These are phyloP conservation scores for Chaetura pelagica DNA, from an alignment of 2,113 vertebrate species.

Conservation along the genomic window DNA sequence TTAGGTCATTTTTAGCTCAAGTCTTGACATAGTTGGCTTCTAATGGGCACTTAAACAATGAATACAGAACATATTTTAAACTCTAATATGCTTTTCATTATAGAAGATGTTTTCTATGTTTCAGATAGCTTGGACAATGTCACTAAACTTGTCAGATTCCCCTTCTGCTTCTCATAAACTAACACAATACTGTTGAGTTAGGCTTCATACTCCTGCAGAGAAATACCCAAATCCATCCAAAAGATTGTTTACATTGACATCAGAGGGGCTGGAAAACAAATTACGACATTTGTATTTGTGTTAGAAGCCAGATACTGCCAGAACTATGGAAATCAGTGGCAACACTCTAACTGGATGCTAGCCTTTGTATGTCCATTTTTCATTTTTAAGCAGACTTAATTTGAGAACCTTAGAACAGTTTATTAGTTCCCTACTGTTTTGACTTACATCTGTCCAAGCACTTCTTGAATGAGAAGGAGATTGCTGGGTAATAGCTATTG, in stretches of 20 bases:
- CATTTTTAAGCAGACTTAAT: conserved; percentile 26
- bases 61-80: not conserved
- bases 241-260: conserved; percentile 49
- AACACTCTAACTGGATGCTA: not conserved
- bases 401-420: conserved; percentile 29
- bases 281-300: conserved; percentile 31
- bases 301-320: conserved; percentile 21
- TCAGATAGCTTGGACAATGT: conserved; percentile 7
- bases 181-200: not conserved
- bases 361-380: conserved; percentile 31
- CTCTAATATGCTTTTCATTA: not conserved
- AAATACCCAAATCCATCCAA: conserved; percentile 26
- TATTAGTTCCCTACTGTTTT: conserved; percentile 18
- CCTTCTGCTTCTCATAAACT: conserved; percentile 42
- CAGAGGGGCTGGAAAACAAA: conserved; percentile 51
- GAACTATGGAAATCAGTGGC: conserved; percentile 25
- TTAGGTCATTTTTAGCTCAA: not conserved
- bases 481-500: not conserved
- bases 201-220: not conserved
- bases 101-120: not conserved
- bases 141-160: conserved; percentile 6
- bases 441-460: not conserved
- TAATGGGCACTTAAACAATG: not conserved
- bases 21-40: not conserved
- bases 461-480: not conserved